Conservation (phyloP, 2,113 vertebrate genomes). For the Nettapus auritus region DNA sequence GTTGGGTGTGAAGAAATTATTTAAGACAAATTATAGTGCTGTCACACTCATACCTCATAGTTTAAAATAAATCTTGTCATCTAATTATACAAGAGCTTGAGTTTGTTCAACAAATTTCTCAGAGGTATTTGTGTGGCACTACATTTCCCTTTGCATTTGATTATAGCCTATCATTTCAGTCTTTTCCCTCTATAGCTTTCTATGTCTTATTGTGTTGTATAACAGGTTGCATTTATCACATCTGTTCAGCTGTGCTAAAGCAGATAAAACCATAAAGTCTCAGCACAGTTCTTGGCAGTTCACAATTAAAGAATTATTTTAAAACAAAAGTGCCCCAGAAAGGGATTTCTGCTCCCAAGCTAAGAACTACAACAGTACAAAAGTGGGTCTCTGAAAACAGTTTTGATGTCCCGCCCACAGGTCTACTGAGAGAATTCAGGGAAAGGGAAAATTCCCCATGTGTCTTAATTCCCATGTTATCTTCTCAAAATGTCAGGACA, state of each 20-base stretch:
- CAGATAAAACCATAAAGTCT: conserved; percentile 7
- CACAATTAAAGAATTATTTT: conserved; percentile 50
- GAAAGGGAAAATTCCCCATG: background rate
- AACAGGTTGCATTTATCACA: conserved; percentile 56
- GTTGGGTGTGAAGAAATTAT: conserved; percentile 70
- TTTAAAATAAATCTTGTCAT: conserved; percentile 80
- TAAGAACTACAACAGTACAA: background rate
- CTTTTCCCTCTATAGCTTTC: background rate
- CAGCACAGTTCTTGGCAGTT: conserved; percentile 31
- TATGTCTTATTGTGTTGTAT: background rate
- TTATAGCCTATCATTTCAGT: conserved; percentile 39
- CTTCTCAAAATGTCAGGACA: background rate
- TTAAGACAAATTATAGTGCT: conserved; percentile 77
- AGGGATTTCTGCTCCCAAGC: background rate
- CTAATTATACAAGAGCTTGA: conserved; percentile 73
- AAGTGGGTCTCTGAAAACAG: background rate
- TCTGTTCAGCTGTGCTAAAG: conserved; percentile 26
- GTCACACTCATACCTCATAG: conserved; percentile 70
- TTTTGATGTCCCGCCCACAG: background rate
- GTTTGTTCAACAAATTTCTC: conserved; percentile 76
- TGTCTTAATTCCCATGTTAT: background rate
- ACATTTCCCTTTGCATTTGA: conserved; percentile 28
- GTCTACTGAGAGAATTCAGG: background rate
- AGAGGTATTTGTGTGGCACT: conserved; percentile 18
- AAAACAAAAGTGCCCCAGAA: conserved; percentile 14